A percentile compares a stretch with the other conserved stretches of the same genome.
These are phyloP conservation scores for Drosophila varians DNA, from an alignment of 1,140 invertebrate genomes.

Conservation along the genomic window DNA sequence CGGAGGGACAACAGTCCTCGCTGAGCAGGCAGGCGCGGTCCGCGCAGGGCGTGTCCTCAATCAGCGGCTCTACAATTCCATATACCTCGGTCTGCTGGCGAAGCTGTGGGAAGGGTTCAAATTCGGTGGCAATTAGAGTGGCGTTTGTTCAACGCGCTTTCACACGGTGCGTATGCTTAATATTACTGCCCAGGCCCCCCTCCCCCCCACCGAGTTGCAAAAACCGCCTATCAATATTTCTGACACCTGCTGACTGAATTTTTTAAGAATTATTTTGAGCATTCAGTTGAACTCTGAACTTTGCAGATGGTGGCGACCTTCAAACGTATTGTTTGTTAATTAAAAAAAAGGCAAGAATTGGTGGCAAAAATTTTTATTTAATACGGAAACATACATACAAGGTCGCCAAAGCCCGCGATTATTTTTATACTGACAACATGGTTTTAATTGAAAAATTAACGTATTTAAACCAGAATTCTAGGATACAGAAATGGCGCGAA, in stretches of 20 bases:
- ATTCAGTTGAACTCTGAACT: conserved; percentile 31
- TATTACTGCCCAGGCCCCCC: no score
- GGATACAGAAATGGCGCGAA: no score
- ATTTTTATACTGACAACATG: no score
- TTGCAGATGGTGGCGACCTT: no score
- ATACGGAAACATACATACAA: no score
- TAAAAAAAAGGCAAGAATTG: no score
- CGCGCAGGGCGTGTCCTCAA: conserved; percentile 87
- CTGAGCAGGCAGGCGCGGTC: conserved; percentile 88
- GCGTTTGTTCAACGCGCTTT: conserved; percentile 13
- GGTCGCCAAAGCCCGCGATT: no score
- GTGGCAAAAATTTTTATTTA: no score
- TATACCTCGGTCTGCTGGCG: conserved; percentile 69
- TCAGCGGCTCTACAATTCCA: conserved; percentile 85
- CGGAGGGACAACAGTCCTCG: conserved; percentile 90
- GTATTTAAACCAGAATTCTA: no score
- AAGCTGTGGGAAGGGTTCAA: conserved; percentile 30
- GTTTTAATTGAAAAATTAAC: no score
- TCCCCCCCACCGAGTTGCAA: neutral
- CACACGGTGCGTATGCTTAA: conserved; percentile 45
- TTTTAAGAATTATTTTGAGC: conserved; percentile 41
- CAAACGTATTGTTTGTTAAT: no score
- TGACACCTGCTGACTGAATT: conserved; percentile 22
- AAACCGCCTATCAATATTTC: conserved; percentile 21
- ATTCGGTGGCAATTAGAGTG: conserved; percentile 46